Evolutionary conservation across 2,888 invertebrate species (phyloP).

Genomic region (Epirrhoe tristata): DNA sequence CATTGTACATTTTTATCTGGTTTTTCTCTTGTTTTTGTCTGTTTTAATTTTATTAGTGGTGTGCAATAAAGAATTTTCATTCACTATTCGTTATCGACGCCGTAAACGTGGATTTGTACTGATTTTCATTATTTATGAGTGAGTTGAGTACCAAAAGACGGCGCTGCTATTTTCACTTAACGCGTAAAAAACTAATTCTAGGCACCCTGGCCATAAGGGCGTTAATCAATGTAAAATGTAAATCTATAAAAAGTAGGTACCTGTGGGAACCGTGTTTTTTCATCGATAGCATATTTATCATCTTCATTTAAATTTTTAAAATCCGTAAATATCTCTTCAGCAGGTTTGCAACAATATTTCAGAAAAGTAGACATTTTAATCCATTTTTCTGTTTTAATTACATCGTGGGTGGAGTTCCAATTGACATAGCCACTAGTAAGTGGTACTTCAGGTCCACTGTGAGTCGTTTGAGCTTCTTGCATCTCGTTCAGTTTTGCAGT

Average conservation of each 20-base stretch:
- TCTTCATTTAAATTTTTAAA: background rate
- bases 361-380: conserved; percentile 4
- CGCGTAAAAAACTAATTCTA: too few relatives aligned
- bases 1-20: too few relatives aligned
- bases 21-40: too few relatives aligned
- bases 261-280: conserved; percentile 17
- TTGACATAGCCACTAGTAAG: conserved; percentile 20
- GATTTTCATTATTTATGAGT: too few relatives aligned
- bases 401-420: conserved; percentile 16
- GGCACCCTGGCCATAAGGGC: too few relatives aligned
- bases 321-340: background rate
- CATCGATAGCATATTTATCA: conserved; percentile 1
- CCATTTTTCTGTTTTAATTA: conserved; percentile 23
- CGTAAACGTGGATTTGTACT: too few relatives aligned
- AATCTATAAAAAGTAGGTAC: conserved; percentile 2
- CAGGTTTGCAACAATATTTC: conserved; percentile 5
- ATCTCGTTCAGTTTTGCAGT: conserved; percentile 1
- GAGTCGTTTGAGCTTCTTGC: background rate
- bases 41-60: too few relatives aligned
- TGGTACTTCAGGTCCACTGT: background rate
- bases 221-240: background rate
- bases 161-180: too few relatives aligned
- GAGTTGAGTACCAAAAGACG: too few relatives aligned
- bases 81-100: too few relatives aligned
- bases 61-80: too few relatives aligned